Evolutionary conservation across 2,888 invertebrate species (phyloP), one percentile per base, ranked within the genome.

Genomic region (Scaptomyza reducta): DNA sequence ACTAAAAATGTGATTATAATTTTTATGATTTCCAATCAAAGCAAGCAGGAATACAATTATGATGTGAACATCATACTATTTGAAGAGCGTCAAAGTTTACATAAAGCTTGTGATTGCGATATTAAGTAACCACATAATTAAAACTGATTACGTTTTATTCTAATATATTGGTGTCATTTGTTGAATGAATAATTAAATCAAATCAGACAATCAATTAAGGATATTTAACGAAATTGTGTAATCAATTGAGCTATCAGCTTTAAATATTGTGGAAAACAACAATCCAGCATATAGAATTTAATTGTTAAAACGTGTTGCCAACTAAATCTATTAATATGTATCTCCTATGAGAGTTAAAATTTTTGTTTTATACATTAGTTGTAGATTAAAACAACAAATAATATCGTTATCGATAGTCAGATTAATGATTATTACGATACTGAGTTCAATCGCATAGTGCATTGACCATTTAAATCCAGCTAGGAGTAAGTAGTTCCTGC

Each of bases 271-370:
- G 31, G 11, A 25, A 29, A 6, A 27, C 45, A 44, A 40, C 35
- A 58, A 50, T 51, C 10, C 45, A 18, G 45, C 50, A 46, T 63
- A 33, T 1, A 16, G 38, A 62, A 49, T 62, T 11, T 35, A 53
- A 22, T 42, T 33, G 9, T 16, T 35, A 56, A 35, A 38, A 49
- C 22, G 18, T 9, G 18, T 38, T 64, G 42, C 9, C 6, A 33
- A 45, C 27, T n/a, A 22, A 11, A 49, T 16, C 14, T 57, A 13
- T 18, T 13, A 7, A 25, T 47, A 10, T n/a, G n/a, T n/a, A n/a
- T n/a, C n/a, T n/a, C n/a, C n/a, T n/a, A 3, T 16, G 27, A 27
- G 1, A 0, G 1, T 27, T 27, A 27, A 6, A 27, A 22, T 22
- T 22, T 22, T 22, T 22, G 22, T 22, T 22, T 22, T 22, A 22